Evolutionary conservation across 2,113 vertebrate species (phyloP), one percentile per base, ranked within the genome.

Genomic region (Pitta sordida): DNA sequence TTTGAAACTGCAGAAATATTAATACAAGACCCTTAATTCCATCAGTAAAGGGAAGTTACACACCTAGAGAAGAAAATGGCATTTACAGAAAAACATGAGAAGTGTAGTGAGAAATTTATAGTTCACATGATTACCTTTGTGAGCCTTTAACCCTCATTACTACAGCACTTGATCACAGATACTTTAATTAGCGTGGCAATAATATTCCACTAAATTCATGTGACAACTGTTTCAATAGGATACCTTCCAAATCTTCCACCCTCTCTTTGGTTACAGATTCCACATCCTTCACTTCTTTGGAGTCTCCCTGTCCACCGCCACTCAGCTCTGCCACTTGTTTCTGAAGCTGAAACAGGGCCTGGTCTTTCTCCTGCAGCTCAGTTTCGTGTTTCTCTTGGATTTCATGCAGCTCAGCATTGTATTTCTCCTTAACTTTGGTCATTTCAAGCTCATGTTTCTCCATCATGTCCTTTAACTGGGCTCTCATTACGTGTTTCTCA

Each of bases 401-500:
- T 88, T 95, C 95, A 37, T 88, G 96, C 32, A 97, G 79, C 95
- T 98, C 97, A 20, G 82, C 86, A 77, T 94, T 85, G 9, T 98
- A 94, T 77, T 97, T 97, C 86, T 94, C 97, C 51, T 73, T 91
- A 10, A 96, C 59, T 51, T 91, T 96, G 62, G 87, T 96, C 90
- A 98, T 94, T 97, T 99, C 98, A 13, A 94, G 94, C 91, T 98
- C 97, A 37, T 99, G 98, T 95, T 98, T 99, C 91, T 99, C 98
- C 97, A 99, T 98, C 96, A 99, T 98, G 95, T 99, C 98, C 32
- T 95, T 98, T 18, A 99, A 97, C 60, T 99, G 99, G 6, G 98
- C 98, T 90, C 98, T 98, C 98, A 99, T 98, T 90, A 99, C 98
- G 11, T 99, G 98, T 89, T 98, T 99, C 97, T 99, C 99, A 3